phyloP scores from a whole-genome alignment of 2,113 vertebrate genomes.

The Callocephalon fimbriatum region DNA sequence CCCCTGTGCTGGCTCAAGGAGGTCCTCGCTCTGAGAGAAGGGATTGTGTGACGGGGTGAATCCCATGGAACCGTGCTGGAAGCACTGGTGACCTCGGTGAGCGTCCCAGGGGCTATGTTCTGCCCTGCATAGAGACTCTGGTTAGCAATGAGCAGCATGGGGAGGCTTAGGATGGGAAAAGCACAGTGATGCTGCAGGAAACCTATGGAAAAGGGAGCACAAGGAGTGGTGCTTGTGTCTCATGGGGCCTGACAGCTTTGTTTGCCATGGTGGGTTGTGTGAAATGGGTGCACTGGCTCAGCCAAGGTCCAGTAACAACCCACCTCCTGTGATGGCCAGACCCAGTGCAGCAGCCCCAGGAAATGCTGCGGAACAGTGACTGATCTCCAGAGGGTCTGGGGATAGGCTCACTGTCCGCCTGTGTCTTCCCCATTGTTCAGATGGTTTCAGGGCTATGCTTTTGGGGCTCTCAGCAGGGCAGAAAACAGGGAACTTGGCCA shows the following conservation, averaged over 20 bases:
- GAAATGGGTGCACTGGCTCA: not conserved
- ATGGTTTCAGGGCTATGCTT: not conserved
- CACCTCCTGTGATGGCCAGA: not conserved
- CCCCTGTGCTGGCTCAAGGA: not conserved
- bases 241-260: not conserved
- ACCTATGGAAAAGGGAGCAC: not conserved
- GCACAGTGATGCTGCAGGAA: not conserved
- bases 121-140: fast-evolving
- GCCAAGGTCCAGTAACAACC: not conserved
- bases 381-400: not conserved
- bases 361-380: fast-evolving
- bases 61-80: fast-evolving
- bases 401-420: not conserved
- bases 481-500: not conserved
- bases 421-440: not conserved
- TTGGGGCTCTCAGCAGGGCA: not conserved
- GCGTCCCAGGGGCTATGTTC: not conserved
- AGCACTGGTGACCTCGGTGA: not conserved
- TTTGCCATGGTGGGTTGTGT: not conserved
- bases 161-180: fast-evolving
- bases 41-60: not conserved
- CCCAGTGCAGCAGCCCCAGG: not conserved
- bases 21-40: fast-evolving
- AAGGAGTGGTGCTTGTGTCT: not conserved
- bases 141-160: fast-evolving